Conservation (phyloP, 2,888 invertebrate genomes). For the Eupeodes latifasciatus region DNA sequence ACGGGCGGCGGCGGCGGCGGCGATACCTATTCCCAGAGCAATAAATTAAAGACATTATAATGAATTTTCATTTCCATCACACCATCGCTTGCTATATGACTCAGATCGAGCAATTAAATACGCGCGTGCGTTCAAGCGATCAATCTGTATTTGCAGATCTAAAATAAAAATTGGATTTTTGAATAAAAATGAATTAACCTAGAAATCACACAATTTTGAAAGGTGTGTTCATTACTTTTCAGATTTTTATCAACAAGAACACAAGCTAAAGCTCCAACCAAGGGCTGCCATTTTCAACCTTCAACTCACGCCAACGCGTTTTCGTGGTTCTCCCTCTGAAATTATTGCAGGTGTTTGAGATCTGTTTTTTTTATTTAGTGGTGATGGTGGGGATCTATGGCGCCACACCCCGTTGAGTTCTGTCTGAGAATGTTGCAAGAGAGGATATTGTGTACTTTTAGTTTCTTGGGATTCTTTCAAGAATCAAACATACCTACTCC, state of each 20-base stretch:
- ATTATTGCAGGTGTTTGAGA: constrained; percentile 64
- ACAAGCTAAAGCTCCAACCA: constrained; percentile 33
- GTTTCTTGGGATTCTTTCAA: constrained; percentile 27
- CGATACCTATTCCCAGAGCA: constrained; percentile 59
- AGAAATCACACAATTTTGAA: constrained; percentile 22
- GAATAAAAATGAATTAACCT: constrained; percentile 41
- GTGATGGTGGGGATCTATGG: constrained; percentile 8
- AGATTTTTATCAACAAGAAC: neutral
- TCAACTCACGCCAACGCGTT: neutral
- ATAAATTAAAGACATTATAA: constrained; percentile 59
- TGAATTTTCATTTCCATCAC: constrained; percentile 46
- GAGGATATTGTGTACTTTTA: constrained; percentile 35
- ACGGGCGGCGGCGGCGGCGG: constrained; percentile 33
- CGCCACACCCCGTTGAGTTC: constrained; percentile 74
- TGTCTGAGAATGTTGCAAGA: constrained; percentile 53
- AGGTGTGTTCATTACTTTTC: neutral
- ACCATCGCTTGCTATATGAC: constrained; percentile 21
- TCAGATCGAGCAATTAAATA: constrained; percentile 59
- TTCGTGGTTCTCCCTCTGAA: constrained; percentile 25
- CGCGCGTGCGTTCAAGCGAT: constrained; percentile 65
- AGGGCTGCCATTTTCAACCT: constrained; percentile 1
- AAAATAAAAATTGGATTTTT: constrained; percentile 45
- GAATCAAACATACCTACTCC: constrained; percentile 20
- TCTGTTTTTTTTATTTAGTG: neutral
- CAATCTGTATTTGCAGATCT: constrained; percentile 51